phyloP scores from a whole-genome alignment of 2,888 invertebrate genomes.

The Euclidia mi region DNA sequence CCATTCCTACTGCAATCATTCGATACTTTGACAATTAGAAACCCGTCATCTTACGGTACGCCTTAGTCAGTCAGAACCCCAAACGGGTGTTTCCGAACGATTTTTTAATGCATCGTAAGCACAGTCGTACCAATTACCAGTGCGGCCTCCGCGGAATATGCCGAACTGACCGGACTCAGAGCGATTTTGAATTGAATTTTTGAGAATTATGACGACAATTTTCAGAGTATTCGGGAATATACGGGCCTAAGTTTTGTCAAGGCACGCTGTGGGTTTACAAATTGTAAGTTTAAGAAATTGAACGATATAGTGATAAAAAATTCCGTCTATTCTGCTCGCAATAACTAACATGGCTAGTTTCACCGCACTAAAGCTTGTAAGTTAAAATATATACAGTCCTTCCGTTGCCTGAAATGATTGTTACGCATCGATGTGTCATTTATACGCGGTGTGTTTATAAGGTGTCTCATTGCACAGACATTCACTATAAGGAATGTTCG shows the following conservation, averaged over 20 bases:
- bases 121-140: conserved; percentile 78
- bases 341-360: too few relatives aligned
- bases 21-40: too few relatives aligned
- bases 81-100: conserved; percentile 46
- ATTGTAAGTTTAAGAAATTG: neutral
- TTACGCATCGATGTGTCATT: too few relatives aligned
- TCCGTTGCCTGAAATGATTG: too few relatives aligned
- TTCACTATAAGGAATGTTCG: too few relatives aligned
- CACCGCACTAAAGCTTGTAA: too few relatives aligned
- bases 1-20: too few relatives aligned
- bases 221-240: conserved; percentile 59
- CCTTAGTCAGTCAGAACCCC: conserved; percentile 34
- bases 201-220: conserved; percentile 76
- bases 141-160: conserved; percentile 64
- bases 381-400: too few relatives aligned
- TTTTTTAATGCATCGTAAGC: conserved; percentile 76
- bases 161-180: conserved; percentile 66
- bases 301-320: too few relatives aligned
- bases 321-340: too few relatives aligned
- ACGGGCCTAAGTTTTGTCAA: conserved; percentile 40
- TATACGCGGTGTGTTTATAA: too few relatives aligned
- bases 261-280: conserved; percentile 6
- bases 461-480: too few relatives aligned
- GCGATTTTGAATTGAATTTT: conserved; percentile 82
- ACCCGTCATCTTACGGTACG: neutral